Conservation (phyloP, 2,797 vertebrate genomes). For the Oreochromis mossambicus region DNA sequence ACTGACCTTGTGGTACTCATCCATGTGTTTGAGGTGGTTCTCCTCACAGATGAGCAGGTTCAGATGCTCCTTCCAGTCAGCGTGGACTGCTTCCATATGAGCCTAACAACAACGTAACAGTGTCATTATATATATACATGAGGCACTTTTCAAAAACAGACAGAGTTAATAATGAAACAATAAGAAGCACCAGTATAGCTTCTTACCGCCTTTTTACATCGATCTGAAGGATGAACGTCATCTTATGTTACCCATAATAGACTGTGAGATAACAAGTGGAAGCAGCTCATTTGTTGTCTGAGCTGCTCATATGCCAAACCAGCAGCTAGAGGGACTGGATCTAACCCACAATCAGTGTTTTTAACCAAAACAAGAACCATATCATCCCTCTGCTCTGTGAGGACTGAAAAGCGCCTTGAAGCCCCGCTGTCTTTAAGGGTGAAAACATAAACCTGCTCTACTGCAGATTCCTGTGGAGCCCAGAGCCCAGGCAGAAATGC, state of each 20-base stretch:
- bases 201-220: not conserved
- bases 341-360: not conserved
- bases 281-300: not conserved
- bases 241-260: not conserved
- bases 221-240: not conserved
- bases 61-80: conserved; percentile 97
- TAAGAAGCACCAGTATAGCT: not conserved
- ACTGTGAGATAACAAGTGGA: not conserved
- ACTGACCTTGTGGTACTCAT: conserved; percentile 92
- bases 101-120: conserved; percentile 73
- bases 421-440: not conserved
- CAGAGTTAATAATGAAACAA: not conserved
- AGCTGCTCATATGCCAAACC: not conserved
- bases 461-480: not conserved
- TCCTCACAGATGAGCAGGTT: conserved; percentile 99
- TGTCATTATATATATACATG: not conserved
- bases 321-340: not conserved
- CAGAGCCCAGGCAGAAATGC: rapidly evolving
- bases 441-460: not conserved
- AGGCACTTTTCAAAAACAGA: not conserved
- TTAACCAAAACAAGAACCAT: not conserved
- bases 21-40: conserved; percentile 97
- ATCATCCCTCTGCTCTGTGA: not conserved
- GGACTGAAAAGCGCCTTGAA: not conserved
- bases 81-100: conserved; percentile 92